Conservation (phyloP, 2,888 invertebrate species). For the Chelonus formosanus region DNA sequence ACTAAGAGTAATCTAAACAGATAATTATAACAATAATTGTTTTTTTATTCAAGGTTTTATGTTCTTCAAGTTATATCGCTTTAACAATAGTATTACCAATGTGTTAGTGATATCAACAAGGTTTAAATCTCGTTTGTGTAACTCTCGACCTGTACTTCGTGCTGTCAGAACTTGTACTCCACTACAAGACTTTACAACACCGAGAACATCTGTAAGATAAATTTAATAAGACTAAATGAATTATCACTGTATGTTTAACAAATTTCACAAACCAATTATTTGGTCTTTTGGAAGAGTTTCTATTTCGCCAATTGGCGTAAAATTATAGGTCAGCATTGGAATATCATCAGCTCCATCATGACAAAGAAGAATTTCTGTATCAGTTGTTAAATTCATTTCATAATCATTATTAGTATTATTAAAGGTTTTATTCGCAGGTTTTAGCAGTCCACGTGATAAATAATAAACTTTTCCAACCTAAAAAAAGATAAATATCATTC, state of each 20-base stretch:
- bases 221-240: constrained; percentile 1
- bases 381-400: constrained; percentile 87
- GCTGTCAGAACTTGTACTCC: constrained; percentile 80
- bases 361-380: constrained; percentile 71
- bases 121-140: constrained; percentile 88
- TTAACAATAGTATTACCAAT: constrained; percentile 67
- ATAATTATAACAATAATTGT: background rate
- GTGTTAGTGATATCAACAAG: constrained; percentile 86
- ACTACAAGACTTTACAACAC: constrained; percentile 78
- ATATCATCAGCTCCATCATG: constrained; percentile 67
- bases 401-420: constrained; percentile 89
- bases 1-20: constrained; percentile 76
- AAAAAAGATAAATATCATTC: constrained; percentile 36
- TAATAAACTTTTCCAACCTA: constrained; percentile 86
- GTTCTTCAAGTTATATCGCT: background rate
- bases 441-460: constrained; percentile 84
- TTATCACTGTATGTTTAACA: too few species aligned
- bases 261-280: constrained; percentile 72
- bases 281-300: constrained; percentile 74
- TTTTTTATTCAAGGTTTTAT: background rate
- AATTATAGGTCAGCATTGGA: constrained; percentile 73
- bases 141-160: constrained; percentile 79
- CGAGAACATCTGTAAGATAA: constrained; percentile 80
- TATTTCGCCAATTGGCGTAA: constrained; percentile 73
- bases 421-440: constrained; percentile 93